A percentile compares a stretch with the other conserved stretches of the same genome.
Conservation (phyloP, 1,140 invertebrate genomes). For the Camponotus pennsylvanicus region DNA sequence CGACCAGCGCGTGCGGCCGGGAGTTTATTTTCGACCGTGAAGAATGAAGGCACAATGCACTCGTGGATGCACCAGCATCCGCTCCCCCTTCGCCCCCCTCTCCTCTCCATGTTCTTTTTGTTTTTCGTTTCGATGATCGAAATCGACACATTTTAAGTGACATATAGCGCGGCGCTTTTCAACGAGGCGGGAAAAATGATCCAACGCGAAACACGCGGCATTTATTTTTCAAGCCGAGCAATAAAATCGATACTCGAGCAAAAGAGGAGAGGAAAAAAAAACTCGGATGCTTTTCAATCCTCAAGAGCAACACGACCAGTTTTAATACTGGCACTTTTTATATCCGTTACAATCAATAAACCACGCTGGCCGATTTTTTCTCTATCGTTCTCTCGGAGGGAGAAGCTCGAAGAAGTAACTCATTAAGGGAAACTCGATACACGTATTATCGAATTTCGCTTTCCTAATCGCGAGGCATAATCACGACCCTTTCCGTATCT, state of each 20-base stretch:
- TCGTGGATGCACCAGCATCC: constrained; percentile 28
- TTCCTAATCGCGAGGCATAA: too few relatives aligned
- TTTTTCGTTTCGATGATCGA: constrained; percentile 36
- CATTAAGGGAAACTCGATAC: background rate
- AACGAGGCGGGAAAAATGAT: background rate
- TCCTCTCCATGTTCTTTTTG: background rate
- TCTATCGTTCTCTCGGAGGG: background rate
- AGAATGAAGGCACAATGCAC: constrained; percentile 61
- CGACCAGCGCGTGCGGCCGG: constrained; percentile 43
- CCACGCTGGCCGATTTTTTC: background rate
- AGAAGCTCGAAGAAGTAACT: background rate
- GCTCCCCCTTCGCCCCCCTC: background rate
- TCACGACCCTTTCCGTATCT: too few relatives aligned
- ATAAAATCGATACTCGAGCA: constrained; percentile 20
- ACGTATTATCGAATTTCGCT: background rate
- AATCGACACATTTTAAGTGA: constrained; percentile 48
- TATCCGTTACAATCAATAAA: background rate
- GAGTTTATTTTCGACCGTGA: constrained; percentile 68
- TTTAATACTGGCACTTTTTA: background rate
- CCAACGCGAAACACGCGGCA: background rate
- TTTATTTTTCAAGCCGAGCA: constrained; percentile 45
- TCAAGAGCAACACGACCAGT: background rate
- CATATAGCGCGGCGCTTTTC: background rate
- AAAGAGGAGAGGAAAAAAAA: background rate
- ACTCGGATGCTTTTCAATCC: constrained; percentile 26